These are phyloP conservation scores for Cheilosia pagana DNA, from an alignment of 2,888 invertebrate species.

Conservation along the genomic window DNA sequence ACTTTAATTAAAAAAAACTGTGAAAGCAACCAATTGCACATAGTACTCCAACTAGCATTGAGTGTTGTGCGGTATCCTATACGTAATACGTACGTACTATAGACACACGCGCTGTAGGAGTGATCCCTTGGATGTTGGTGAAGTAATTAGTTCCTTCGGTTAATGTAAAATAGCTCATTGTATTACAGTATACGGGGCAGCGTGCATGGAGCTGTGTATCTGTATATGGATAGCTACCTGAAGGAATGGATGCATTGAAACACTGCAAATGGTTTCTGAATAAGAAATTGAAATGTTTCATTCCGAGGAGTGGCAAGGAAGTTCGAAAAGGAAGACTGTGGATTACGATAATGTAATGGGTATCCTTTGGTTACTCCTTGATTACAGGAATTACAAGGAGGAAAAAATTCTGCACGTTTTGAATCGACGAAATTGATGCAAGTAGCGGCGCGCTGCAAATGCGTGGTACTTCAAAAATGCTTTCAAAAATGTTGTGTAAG, in stretches of 20 bases:
- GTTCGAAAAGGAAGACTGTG: too few species aligned
- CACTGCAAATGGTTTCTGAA: too few species aligned
- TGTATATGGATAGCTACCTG: slow-evolving; percentile 9
- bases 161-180: slow-evolving; percentile 69
- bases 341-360: too few species aligned
- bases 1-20: slow-evolving; percentile 71
- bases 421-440: too few species aligned
- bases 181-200: slow-evolving; percentile 27
- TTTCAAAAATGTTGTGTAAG: too few species aligned
- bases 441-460: too few species aligned
- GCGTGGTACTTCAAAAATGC: too few species aligned
- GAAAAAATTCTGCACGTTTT: too few species aligned
- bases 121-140: slow-evolving; percentile 68
- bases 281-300: too few species aligned
- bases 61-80: slow-evolving; percentile 30
- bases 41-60: slow-evolving; percentile 41
- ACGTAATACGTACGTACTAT: background rate
- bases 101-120: slow-evolving; percentile 31
- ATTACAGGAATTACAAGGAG: too few species aligned
- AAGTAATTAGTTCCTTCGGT: slow-evolving; percentile 73
- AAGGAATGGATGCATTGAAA: background rate
- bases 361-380: too few species aligned
- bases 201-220: slow-evolving; percentile 1
- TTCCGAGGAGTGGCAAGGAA: too few species aligned
- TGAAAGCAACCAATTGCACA: slow-evolving; percentile 64